Evolutionary conservation across 2,797 vertebrate species (phyloP), one percentile per base, ranked within the genome.

Genomic region (Anabacerthia variegaticeps): DNA sequence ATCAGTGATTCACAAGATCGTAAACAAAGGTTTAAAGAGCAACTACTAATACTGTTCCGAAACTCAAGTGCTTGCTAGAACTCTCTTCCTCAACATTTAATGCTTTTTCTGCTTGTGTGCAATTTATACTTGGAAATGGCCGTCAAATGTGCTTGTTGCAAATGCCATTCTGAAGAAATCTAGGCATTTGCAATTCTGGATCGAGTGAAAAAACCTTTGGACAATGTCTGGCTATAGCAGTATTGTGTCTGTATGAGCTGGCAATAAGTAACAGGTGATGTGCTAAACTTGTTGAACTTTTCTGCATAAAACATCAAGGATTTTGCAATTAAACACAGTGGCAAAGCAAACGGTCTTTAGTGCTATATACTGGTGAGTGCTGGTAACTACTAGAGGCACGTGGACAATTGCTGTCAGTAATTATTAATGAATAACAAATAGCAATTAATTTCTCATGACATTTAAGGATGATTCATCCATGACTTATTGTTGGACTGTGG

Each of bases 141-240:
- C 15, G 8, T 26, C 0, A 1, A 65, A 46, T 13, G 5, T 36
- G 19, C 22, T 26, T 2, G 2, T 41, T 71, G 15, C 8, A 86
- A 74, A 44, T 74, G 32, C 2, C 10, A 9, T 71, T 85, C 28
- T 34, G 20, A 67, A 74, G 44, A 89, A 88, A 55, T 2, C 7
- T 23, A 41, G 28, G 20, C 15, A 56, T 12, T 4, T 44, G 27
- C 26, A 28, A 56, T 72, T 84, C 46, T 85, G 37, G 8, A n/a
- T 63, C 39, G 52, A 80, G 21, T n/a, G 9, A 12, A 76, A 69
- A 85, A 79, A 10, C 19, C n/a, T 74, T 71, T 36, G 32, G 36
- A 13, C 21, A 58, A 46, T 17, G 21, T 58, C 44, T 85, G 24
- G 11, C 34, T 77, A 5, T 3, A n/a, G 9, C 49, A 48, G 9